Base-by-base conservation (phyloP, 2,888 invertebrate genomes). In the Phytoseiulus persimilis region DNA sequence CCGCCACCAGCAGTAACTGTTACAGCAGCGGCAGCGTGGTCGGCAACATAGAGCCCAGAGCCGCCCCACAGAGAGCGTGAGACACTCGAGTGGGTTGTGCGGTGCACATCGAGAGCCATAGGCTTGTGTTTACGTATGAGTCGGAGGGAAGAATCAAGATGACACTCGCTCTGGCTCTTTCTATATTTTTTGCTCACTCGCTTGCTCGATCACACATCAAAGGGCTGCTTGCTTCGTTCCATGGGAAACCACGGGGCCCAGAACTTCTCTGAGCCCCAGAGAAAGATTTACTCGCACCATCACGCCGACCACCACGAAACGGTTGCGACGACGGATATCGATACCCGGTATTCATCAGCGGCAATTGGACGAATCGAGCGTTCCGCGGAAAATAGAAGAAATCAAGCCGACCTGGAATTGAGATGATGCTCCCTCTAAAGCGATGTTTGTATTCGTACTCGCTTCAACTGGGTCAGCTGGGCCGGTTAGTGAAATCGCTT, bases 191-290 rank as follows among this genome's bases (percentile, higher is more conserved):
- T 28, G 65, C 65, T 65, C 18, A 65, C 65, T 65, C 65, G 11
- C 65, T 65, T 65, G 65, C 65, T 65, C 65, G 65, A 65, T 65
- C 65, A 65, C 65, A 65, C 65, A 65, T 65, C 65, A 65, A 65
- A 65, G 65, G 65, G 65, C 65, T 65, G 28, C 65, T 65, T 18
- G 65, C 65, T 65, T 28, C 28, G 65, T 65, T 65, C 65, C 65
- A 65, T 65, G 65, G 65, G 65, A 65, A 65, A 65, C 65, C 65
- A 65, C 65, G 65, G 65, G 65, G 65, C 65, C 65, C 65, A 65
- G 28, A 18, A 65, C 65, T 1, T 65, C 65, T 28, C 18, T 65
- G 65, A 65, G 65, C 65, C 65, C 65, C 65, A 65, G 65, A 65
- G 65, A 65, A 65, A 65, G 65, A 65, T 65, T 65, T 28, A 65